Percentiles rank a stretch among this genome's conserved stretches.
phyloP scores from a whole-genome alignment of 2,797 vertebrate genomes.

The Carapus acus region DNA sequence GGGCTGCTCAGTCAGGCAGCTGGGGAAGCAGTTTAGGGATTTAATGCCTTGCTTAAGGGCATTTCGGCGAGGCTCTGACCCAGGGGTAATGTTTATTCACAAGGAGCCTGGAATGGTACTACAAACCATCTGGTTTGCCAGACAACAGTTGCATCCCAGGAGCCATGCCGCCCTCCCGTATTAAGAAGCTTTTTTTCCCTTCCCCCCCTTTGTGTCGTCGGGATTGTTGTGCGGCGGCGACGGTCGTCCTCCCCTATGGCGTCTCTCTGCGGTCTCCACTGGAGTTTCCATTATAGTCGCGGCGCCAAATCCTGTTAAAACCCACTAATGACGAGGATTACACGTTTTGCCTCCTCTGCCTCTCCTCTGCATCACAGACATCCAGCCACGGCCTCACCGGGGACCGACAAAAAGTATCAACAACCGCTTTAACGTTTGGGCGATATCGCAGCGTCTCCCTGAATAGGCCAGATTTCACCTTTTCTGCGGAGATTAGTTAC shows the following conservation, averaged over 20 bases:
- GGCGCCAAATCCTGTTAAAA: slow-evolving; percentile 74
- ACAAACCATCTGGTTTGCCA: too few relatives aligned
- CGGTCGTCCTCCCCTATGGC: slow-evolving; percentile 55
- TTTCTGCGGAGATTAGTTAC: background rate
- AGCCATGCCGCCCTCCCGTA: too few relatives aligned
- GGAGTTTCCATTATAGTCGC: slow-evolving; percentile 68
- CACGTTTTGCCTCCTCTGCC: slow-evolving; percentile 61
- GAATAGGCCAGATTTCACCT: too few relatives aligned
- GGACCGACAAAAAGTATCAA: slow-evolving; percentile 37
- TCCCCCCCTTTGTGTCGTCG: slow-evolving; percentile 49
- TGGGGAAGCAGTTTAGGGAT: too few relatives aligned
- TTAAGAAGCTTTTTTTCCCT: too few relatives aligned
- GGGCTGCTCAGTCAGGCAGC: too few relatives aligned
- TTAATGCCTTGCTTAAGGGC: too few relatives aligned
- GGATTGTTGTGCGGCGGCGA: slow-evolving; percentile 53
- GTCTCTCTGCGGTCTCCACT: slow-evolving; percentile 62
- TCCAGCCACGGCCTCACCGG: slow-evolving; percentile 51
- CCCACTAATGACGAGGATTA: slow-evolving; percentile 74
- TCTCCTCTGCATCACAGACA: slow-evolving; percentile 41
- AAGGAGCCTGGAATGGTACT: too few relatives aligned
- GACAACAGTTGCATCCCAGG: too few relatives aligned
- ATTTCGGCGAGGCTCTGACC: too few relatives aligned
- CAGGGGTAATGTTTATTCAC: too few relatives aligned
- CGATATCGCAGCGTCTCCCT: background rate
- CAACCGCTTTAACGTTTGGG: slow-evolving; percentile 39